Evolutionary conservation across 2,113 vertebrate genomes (phyloP).

Genomic region (Cromileptes altivelis): DNA sequence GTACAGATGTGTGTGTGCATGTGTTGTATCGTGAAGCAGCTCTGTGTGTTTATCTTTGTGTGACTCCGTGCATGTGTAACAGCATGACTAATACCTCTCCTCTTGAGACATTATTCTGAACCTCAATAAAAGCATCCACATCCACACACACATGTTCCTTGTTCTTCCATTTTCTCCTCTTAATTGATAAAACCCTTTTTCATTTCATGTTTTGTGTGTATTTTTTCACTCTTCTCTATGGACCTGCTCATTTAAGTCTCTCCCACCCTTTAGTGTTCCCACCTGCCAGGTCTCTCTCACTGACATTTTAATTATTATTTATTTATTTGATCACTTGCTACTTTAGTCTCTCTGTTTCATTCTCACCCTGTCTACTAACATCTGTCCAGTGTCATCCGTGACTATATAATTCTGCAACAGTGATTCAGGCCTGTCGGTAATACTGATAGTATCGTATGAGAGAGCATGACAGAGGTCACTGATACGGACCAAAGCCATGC

Average conservation of each 20-base stretch:
- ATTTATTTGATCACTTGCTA: not conserved
- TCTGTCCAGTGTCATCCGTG: not conserved
- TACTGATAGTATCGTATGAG: not conserved
- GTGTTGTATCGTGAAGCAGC: not conserved
- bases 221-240: not conserved
- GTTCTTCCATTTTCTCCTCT: not conserved
- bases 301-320: not conserved
- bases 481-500: slow-evolving; percentile 1
- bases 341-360: not conserved
- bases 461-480: slow-evolving; percentile 14
- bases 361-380: not conserved
- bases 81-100: not conserved
- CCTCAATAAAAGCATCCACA: not conserved
- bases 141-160: not conserved
- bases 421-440: not conserved
- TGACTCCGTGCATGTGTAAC: slow-evolving; percentile 14
- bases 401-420: not conserved
- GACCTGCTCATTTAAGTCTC: not conserved
- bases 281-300: not conserved
- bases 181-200: not conserved
- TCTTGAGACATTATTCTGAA: not conserved
- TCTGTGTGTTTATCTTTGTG: slow-evolving; percentile 9
- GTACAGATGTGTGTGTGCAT: not conserved
- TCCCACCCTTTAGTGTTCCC: not conserved
- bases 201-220: not conserved